These are phyloP conservation scores for Acanthacorydalis orientalis DNA, from an alignment of 2,888 invertebrate species.

Conservation along the genomic window DNA sequence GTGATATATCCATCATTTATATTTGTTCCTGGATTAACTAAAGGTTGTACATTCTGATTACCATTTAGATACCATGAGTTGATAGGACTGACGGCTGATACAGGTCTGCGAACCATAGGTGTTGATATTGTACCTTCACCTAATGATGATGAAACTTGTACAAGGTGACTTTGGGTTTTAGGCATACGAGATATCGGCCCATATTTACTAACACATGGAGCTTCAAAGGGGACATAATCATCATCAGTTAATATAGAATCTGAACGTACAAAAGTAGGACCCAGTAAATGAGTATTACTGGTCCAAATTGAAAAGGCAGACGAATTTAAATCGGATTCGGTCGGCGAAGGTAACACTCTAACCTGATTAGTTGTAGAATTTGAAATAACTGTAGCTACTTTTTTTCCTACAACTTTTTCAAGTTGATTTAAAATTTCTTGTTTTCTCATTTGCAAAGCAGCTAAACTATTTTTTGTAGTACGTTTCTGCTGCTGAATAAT, in stretches of 20 bases:
- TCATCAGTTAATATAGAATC: constrained; percentile 41
- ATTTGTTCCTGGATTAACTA: constrained; percentile 16
- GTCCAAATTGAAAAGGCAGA: constrained; percentile 18
- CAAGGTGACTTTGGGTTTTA: constrained; percentile 14
- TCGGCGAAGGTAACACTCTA: constrained; percentile 8
- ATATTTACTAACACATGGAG: constrained; percentile 45
- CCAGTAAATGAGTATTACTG: constrained; percentile 15
- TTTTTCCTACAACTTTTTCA: constrained; percentile 39
- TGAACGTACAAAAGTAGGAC: constrained; percentile 29
- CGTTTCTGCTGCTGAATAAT: constrained; percentile 16
- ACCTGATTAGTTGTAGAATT: constrained; percentile 24
- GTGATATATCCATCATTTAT: constrained; percentile 31
- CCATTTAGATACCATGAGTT: constrained; percentile 25
- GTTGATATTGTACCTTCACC: constrained; percentile 19
- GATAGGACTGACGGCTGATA: constrained; percentile 29
- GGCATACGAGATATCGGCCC: constrained; percentile 46
- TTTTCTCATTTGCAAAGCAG: constrained; percentile 39
- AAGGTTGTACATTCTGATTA: constrained; percentile 19
- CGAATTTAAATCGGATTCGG: background rate
- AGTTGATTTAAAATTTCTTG: constrained; percentile 42
- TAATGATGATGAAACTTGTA: constrained; percentile 17
- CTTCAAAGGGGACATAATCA: constrained; percentile 49
- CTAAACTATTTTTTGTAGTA: constrained; percentile 31
- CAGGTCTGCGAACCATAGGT: constrained; percentile 26
- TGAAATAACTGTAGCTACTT: constrained; percentile 24